phyloP scores from a whole-genome alignment of 2,888 invertebrate species.

The Mellilla xanthometata region DNA sequence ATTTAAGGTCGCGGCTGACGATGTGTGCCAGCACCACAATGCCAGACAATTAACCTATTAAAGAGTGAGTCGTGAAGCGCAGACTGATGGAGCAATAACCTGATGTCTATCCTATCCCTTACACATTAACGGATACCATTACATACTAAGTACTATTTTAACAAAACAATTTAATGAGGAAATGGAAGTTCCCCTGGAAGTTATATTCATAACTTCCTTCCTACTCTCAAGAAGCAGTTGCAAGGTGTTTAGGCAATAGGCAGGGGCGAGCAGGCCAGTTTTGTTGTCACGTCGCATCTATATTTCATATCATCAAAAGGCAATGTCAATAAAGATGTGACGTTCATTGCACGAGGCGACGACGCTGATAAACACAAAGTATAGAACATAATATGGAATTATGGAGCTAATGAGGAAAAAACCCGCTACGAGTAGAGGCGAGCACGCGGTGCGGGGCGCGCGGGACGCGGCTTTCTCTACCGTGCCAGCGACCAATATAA shows the following conservation, averaged over 20 bases:
- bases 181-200: background rate
- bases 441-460: slow-evolving; percentile 60
- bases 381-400: slow-evolving; percentile 67
- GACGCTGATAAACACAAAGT: slow-evolving; percentile 71
- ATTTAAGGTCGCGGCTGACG: slow-evolving; percentile 75
- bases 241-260: slow-evolving; percentile 5
- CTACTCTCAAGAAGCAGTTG: slow-evolving; percentile 7
- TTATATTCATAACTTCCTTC: slow-evolving; percentile 11
- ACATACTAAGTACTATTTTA: background rate
- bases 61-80: slow-evolving; percentile 65
- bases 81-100: slow-evolving; percentile 69
- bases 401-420: slow-evolving; percentile 80
- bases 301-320: slow-evolving; percentile 21
- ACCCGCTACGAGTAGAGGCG: slow-evolving; percentile 69
- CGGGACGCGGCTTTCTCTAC: slow-evolving; percentile 80
- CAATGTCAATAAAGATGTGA: slow-evolving; percentile 47
- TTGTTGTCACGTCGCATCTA: slow-evolving; percentile 6
- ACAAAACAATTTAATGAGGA: background rate
- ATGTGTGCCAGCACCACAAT: slow-evolving; percentile 79
- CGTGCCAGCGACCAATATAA: slow-evolving; percentile 72
- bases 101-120: slow-evolving; percentile 55
- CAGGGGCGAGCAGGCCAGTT: background rate
- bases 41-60: slow-evolving; percentile 80
- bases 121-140: slow-evolving; percentile 33
- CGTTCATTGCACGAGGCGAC: slow-evolving; percentile 58